Conservation (phyloP, 2,888 invertebrate species). For the Muschampia plurimacula region DNA sequence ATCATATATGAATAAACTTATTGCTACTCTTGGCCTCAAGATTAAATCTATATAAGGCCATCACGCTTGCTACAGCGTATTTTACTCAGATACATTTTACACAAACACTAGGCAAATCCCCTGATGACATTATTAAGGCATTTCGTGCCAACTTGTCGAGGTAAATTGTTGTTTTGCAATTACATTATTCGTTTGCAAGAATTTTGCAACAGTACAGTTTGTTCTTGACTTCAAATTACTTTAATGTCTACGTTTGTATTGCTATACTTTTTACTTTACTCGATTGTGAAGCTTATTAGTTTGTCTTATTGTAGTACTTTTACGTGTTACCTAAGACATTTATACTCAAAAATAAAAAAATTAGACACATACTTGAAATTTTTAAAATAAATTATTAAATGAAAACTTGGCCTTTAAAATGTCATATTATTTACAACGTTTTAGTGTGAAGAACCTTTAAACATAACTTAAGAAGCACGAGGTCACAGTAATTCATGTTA, state of each 20-base stretch:
- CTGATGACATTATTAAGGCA: slow-evolving; percentile 40
- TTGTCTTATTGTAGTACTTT: background rate
- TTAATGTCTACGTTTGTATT: background rate
- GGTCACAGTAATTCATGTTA: slow-evolving; percentile 60
- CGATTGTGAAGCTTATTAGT: background rate
- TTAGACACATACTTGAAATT: too few relatives aligned
- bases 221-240: slow-evolving; percentile 23
- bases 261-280: background rate
- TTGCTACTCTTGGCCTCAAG: slow-evolving; percentile 18
- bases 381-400: too few relatives aligned
- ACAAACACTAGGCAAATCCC: slow-evolving; percentile 38
- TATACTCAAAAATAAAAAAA: background rate
- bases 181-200: slow-evolving; percentile 32
- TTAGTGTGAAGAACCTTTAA: slow-evolving; percentile 7
- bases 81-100: slow-evolving; percentile 27
- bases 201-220: slow-evolving; percentile 32
- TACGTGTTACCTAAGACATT: background rate
- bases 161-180: slow-evolving; percentile 38
- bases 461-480: slow-evolving; percentile 47
- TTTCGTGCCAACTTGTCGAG: slow-evolving; percentile 40
- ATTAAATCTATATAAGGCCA: slow-evolving; percentile 34
- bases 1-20: background rate
- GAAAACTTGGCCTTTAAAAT: too few relatives aligned
- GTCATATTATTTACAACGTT: slow-evolving; percentile 8
- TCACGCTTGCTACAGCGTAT: slow-evolving; percentile 24